These are phyloP conservation scores for Pardosa pseudoannulata DNA, from an alignment of 2,888 invertebrate species.

Conservation along the genomic window DNA sequence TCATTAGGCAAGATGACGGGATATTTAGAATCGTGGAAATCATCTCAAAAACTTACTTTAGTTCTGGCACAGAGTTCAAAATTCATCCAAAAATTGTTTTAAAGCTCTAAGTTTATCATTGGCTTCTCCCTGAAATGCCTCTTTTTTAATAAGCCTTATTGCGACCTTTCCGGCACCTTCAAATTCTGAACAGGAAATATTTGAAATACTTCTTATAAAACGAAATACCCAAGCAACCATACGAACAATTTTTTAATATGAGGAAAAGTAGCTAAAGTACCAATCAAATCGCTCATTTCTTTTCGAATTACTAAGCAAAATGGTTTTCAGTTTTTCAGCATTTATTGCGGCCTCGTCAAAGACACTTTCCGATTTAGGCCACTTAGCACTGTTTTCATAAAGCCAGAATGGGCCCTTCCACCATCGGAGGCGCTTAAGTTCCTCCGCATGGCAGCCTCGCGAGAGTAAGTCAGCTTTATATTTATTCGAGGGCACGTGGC, in stretches of 20 bases:
- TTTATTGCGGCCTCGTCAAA: not conserved
- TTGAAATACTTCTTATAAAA: not conserved
- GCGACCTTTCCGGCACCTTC: not conserved
- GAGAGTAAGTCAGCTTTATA: too few species aligned
- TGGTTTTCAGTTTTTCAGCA: not conserved
- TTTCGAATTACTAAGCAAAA: not conserved
- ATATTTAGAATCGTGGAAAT: not conserved
- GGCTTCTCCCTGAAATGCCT: not conserved
- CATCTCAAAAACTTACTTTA: too few species aligned
- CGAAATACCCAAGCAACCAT: not conserved
- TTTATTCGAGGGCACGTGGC: too few species aligned
- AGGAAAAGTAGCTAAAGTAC: not conserved
- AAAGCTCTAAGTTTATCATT: not conserved
- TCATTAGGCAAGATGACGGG: not conserved
- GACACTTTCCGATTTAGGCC: not conserved
- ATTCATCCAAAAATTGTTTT: too few species aligned
- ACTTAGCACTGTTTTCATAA: not conserved
- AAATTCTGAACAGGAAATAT: not conserved
- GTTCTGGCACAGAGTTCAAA: too few species aligned
- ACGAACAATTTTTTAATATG: not conserved
- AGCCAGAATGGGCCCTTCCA: constrained; percentile 10
- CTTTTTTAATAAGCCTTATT: not conserved
- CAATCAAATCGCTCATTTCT: not conserved
- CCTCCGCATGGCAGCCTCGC: too few species aligned
- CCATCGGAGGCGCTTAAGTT: not conserved